phyloP scores from a whole-genome alignment of 2,888 invertebrate species.

The Parnassius smintheus region DNA sequence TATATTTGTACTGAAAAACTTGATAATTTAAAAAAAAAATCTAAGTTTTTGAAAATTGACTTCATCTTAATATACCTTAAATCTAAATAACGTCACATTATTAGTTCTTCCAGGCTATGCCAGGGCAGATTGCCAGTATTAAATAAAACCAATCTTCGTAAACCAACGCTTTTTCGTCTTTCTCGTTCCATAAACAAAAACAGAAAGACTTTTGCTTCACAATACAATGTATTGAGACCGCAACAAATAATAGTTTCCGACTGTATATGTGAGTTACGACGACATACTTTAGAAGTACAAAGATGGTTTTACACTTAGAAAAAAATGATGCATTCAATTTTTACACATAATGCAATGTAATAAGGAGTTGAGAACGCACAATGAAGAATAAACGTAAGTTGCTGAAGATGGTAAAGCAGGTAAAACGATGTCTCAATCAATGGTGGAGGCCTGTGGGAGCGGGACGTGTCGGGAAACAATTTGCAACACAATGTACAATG shows the following conservation, averaged over 20 bases:
- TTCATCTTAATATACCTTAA: too few relatives aligned
- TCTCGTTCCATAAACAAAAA: slow-evolving; percentile 59
- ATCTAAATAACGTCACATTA: too few relatives aligned
- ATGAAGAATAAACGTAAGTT: slow-evolving; percentile 30
- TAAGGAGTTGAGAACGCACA: slow-evolving; percentile 28
- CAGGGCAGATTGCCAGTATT: neutral
- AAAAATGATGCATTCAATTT: slow-evolving; percentile 19
- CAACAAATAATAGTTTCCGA: slow-evolving; percentile 76
- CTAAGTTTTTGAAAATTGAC: too few relatives aligned
- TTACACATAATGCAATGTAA: slow-evolving; percentile 23
- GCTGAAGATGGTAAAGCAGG: slow-evolving; percentile 52
- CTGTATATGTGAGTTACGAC: slow-evolving; percentile 71
- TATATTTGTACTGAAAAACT: too few relatives aligned
- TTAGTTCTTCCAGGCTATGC: too few relatives aligned
- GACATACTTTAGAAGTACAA: slow-evolving; percentile 57
- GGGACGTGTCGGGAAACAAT: slow-evolving; percentile 72
- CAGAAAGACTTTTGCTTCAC: slow-evolving; percentile 58
- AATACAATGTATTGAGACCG: slow-evolving; percentile 70
- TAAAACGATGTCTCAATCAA: slow-evolving; percentile 75
- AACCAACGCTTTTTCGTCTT: slow-evolving; percentile 48
- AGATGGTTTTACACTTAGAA: slow-evolving; percentile 24
- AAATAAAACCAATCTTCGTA: slow-evolving; percentile 42
- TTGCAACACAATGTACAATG: slow-evolving; percentile 66
- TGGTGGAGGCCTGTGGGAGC: slow-evolving; percentile 59
- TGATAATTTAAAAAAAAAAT: too few relatives aligned